Conservation (phyloP, 2,797 vertebrate species). For the Vipera ursinii region DNA sequence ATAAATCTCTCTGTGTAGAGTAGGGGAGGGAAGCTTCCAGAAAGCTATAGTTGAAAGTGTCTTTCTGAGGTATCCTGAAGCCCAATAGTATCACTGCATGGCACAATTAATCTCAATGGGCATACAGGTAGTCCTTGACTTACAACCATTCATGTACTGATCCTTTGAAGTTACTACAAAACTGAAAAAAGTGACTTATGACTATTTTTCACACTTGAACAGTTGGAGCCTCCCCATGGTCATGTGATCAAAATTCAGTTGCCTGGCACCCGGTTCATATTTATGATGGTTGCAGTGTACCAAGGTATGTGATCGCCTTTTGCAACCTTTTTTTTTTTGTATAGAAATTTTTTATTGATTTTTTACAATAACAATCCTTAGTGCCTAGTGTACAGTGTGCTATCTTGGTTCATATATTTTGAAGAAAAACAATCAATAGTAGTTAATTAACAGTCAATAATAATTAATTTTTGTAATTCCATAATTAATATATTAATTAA, state of each 20-base stretch:
- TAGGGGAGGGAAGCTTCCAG: neutral
- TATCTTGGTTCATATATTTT: no score
- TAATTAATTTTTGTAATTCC: no score
- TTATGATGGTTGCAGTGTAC: neutral
- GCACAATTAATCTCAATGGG: neutral
- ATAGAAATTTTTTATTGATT: no score
- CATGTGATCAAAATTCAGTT: neutral
- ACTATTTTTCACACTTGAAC: neutral
- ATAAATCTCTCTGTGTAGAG: neutral
- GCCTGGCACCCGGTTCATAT: neutral
- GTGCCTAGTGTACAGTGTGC: no score
- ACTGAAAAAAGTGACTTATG: neutral
- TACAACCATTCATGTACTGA: neutral
- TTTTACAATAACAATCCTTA: no score
- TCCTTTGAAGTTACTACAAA: neutral
- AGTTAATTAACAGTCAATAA: no score
- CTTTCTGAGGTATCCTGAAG: neutral
- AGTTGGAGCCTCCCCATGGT: neutral
- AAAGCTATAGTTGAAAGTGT: neutral
- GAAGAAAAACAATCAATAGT: no score
- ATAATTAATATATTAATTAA: no score
- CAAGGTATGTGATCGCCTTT: neutral
- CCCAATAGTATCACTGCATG: neutral
- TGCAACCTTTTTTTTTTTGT: neutral
- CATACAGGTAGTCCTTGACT: neutral